Conservation (phyloP, 23 tunicate genomes). For the Halocynthia aurantium region DNA sequence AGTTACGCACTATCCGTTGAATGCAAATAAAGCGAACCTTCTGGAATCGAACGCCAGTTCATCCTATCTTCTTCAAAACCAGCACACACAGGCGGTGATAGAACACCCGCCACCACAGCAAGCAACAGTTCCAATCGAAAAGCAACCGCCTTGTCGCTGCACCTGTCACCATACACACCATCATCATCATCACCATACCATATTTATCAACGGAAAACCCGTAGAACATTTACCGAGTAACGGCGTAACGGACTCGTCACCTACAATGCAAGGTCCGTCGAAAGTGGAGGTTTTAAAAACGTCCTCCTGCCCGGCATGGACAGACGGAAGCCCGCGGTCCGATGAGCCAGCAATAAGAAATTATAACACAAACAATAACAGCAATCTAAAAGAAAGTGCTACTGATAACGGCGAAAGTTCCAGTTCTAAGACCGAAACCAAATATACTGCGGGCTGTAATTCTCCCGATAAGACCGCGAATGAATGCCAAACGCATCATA, state of each 20-base stretch:
- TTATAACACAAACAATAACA: background rate
- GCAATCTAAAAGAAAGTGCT: background rate
- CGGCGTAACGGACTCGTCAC: background rate
- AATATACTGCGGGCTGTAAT: too few species aligned
- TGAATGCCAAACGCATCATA: background rate
- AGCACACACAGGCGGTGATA: background rate
- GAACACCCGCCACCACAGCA: background rate
- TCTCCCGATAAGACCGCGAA: background rate
- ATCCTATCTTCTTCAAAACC: background rate
- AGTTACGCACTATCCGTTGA: background rate
- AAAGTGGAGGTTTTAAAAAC: background rate
- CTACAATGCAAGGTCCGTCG: background rate
- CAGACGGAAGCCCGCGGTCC: constrained; percentile 1
- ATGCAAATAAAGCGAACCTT: background rate
- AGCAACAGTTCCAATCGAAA: background rate
- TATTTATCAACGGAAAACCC: background rate
- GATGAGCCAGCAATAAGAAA: background rate
- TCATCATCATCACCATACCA: constrained; percentile 8
- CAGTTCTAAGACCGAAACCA: too few species aligned
- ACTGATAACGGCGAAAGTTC: too few species aligned
- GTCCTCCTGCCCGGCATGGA: constrained; percentile 6
- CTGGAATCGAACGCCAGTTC: background rate
- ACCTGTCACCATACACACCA: constrained; percentile 5
- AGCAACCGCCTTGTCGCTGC: background rate
- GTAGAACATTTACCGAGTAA: background rate